Evolutionary conservation across 2,797 vertebrate species (phyloP).

Genomic region (Allobates femoralis): DNA sequence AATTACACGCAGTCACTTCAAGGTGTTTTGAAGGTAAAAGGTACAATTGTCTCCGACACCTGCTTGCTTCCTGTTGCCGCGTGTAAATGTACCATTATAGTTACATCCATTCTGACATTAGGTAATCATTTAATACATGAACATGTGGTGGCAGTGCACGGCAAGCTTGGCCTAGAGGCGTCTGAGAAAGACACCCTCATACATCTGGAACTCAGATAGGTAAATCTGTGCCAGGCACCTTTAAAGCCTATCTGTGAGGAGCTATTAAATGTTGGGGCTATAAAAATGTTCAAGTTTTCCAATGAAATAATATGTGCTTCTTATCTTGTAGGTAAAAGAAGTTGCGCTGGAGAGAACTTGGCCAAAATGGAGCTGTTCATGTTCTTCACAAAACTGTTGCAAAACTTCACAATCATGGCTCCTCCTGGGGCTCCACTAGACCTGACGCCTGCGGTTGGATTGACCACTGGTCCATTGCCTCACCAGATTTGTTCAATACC

Average conservation of each 20-base stretch:
- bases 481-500: not conserved
- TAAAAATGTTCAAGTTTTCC: not conserved
- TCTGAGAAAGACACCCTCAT: not conserved
- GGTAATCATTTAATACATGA: not conserved
- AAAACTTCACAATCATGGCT: constrained; percentile 48
- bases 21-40: no score
- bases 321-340: constrained; percentile 21
- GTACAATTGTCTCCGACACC: no score
- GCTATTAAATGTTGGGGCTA: not conserved
- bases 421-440: constrained; percentile 26
- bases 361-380: constrained; percentile 53
- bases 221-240: not conserved
- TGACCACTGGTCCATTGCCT: not conserved
- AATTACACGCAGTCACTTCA: no score
- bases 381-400: constrained; percentile 46
- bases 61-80: no score
- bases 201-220: not conserved
- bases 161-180: not conserved
- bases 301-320: not conserved
- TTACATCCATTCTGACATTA: not conserved
- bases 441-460: not conserved
- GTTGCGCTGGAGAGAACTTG: constrained; percentile 40
- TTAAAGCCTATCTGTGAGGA: not conserved
- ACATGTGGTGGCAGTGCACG: not conserved
- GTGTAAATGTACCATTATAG: no score